phyloP scores from a whole-genome alignment of 53 echinoderm and acorn worm species.

The Astropecten irregularis region DNA sequence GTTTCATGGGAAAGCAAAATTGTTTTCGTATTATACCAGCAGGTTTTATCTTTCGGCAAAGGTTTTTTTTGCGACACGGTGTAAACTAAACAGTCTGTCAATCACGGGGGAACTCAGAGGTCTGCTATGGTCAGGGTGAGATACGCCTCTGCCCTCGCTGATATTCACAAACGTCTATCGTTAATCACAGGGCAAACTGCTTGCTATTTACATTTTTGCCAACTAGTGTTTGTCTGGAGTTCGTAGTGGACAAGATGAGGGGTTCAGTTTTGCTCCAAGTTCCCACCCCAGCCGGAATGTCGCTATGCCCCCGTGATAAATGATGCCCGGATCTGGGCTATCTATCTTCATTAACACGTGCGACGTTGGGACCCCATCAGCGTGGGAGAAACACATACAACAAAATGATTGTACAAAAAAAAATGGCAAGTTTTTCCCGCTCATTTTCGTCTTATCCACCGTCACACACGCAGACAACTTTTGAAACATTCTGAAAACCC shows the following conservation, averaged over 20 bases:
- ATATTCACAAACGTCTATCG: no score
- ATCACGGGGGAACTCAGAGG: no score
- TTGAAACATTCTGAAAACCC: no score
- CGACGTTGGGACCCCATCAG: not conserved
- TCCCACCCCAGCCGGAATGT: constrained; percentile 7
- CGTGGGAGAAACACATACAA: not conserved
- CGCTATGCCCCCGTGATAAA: not conserved
- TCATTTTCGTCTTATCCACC: no score
- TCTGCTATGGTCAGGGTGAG: no score
- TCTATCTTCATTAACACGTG: constrained; percentile 15
- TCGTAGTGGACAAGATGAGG: no score
- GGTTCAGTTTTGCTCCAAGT: no score
- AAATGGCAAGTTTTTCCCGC: no score
- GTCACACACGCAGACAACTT: no score
- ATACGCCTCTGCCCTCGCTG: no score
- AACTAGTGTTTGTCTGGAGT: not conserved
- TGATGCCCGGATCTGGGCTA: not conserved
- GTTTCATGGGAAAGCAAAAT: constrained; percentile 44
- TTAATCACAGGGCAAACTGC: constrained; percentile 17
- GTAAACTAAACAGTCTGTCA: constrained; percentile 45
- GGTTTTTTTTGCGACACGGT: constrained; percentile 9
- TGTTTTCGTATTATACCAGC: constrained; percentile 47
- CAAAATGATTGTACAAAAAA: not conserved
- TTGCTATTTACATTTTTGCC: constrained; percentile 28
- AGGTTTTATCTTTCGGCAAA: constrained; percentile 45